Evolutionary conservation across 2,888 invertebrate species (phyloP).

Genomic region (Pyrrhia umbra): DNA sequence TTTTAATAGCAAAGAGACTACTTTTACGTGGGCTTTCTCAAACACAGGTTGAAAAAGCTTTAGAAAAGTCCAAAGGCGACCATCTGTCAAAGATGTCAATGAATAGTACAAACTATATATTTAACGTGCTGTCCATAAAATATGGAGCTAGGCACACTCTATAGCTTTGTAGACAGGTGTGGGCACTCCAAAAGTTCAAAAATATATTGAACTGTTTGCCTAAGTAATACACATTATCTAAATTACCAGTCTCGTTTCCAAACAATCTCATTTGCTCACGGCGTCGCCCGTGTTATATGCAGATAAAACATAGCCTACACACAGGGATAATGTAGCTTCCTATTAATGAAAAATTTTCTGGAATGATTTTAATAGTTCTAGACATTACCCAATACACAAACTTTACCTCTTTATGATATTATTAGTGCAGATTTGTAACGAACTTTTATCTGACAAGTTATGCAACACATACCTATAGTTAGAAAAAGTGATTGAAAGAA

Average conservation of each 20-base stretch:
- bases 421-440: neutral
- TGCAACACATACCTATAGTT: slow-evolving; percentile 36
- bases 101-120: slow-evolving; percentile 54
- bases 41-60: slow-evolving; percentile 31
- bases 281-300: too few species aligned
- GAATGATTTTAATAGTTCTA: neutral
- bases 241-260: slow-evolving; percentile 31
- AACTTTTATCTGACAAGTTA: slow-evolving; percentile 26
- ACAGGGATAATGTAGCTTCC: neutral
- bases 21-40: slow-evolving; percentile 7
- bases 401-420: neutral
- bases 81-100: slow-evolving; percentile 62
- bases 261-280: neutral
- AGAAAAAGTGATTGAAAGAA: slow-evolving; percentile 24
- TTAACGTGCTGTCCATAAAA: slow-evolving; percentile 53
- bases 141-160: slow-evolving; percentile 42
- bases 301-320: neutral
- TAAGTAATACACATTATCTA: slow-evolving; percentile 49
- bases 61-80: slow-evolving; percentile 35
- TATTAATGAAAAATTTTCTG: neutral
- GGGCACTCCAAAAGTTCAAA: slow-evolving; percentile 19
- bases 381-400: neutral
- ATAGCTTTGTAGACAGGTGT: slow-evolving; percentile 56
- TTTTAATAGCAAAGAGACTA: neutral
- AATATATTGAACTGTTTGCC: slow-evolving; percentile 44